Conservation (phyloP, 2,797 vertebrate species). For the Spinus pinus region DNA sequence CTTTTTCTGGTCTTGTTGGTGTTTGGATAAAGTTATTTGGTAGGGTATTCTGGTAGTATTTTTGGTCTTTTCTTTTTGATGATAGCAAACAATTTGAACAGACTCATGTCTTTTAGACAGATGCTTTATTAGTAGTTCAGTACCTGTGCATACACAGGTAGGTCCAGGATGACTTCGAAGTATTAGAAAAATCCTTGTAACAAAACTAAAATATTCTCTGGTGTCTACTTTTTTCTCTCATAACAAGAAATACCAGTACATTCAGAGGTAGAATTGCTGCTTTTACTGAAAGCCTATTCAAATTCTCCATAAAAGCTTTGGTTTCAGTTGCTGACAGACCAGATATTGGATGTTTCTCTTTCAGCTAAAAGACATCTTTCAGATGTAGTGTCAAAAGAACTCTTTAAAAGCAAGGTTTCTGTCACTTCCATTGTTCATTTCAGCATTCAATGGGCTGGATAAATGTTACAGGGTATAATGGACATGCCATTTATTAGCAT, state of each 20-base stretch:
- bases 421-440: not conserved
- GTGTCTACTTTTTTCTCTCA: not conserved
- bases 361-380: not conserved
- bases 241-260: not conserved
- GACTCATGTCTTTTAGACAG: not conserved
- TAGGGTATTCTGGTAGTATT: accelerated
- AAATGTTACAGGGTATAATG: not conserved
- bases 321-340: not conserved
- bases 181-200: not conserved
- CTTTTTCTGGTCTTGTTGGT: accelerated
- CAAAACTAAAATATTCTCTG: not conserved
- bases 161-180: not conserved
- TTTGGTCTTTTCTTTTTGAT: not conserved
- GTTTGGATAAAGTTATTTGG: not conserved
- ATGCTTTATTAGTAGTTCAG: not conserved
- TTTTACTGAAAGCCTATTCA: not conserved
- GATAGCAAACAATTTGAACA: not conserved
- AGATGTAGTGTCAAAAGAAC: not conserved
- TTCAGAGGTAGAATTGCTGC: not conserved
- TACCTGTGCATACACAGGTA: accelerated
- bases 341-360: not conserved
- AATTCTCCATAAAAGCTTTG: not conserved
- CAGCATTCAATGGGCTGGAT: not conserved
- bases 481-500: not conserved
- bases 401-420: not conserved